Conservation (phyloP, 1,140 invertebrate species). For the Bicyclus anynana region DNA sequence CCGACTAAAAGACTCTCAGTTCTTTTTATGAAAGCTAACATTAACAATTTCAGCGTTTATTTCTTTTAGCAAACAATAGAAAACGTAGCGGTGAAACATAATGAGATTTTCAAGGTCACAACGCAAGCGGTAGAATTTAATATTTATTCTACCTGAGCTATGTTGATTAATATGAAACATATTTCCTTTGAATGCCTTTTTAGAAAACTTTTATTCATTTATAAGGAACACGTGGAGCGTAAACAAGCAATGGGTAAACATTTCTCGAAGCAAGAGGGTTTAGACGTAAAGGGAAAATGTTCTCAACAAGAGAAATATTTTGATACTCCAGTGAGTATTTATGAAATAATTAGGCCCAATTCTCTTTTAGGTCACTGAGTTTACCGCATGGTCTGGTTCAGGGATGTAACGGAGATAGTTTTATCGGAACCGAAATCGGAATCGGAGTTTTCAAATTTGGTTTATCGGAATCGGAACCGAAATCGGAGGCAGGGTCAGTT, state of each 20-base stretch:
- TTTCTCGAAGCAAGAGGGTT: too few relatives aligned
- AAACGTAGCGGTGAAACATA: constrained; percentile 10
- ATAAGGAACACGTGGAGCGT: not conserved
- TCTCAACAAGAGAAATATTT: too few relatives aligned
- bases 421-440: too few relatives aligned
- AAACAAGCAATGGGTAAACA: not conserved
- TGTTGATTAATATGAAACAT: constrained; percentile 1
- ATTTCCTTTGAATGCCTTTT: not conserved
- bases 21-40: constrained; percentile 13
- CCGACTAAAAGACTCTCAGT: not conserved
- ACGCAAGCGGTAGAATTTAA: constrained; percentile 4
- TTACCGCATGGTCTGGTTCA: too few relatives aligned
- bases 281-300: too few relatives aligned
- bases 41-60: constrained; percentile 6
- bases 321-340: too few relatives aligned
- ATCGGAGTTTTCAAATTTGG: too few relatives aligned
- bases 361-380: too few relatives aligned
- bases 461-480: too few relatives aligned
- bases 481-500: too few relatives aligned
- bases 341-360: too few relatives aligned
- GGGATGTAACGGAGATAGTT: too few relatives aligned
- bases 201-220: not conserved
- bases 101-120: constrained; percentile 18
- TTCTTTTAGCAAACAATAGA: constrained; percentile 14
- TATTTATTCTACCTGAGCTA: not conserved